These are phyloP conservation scores for Enteromius radiatus DNA, from an alignment of 2,797 vertebrate species.

Conservation along the genomic window DNA sequence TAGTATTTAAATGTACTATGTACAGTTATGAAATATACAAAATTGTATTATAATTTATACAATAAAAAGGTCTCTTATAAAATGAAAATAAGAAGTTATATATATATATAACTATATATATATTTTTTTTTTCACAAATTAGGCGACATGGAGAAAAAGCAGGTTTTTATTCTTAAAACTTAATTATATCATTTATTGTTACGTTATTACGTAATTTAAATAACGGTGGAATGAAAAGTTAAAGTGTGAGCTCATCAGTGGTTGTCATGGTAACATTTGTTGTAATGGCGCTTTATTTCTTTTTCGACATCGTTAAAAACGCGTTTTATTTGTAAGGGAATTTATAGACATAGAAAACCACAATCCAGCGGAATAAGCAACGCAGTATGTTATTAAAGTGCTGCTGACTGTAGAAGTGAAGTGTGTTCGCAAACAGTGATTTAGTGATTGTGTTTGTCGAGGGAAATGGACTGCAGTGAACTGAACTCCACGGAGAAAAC, in stretches of 20 bases:
- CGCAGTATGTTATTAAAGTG: background rate
- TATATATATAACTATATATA: too few species aligned
- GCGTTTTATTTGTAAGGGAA: too few species aligned
- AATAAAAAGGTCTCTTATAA: background rate
- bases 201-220: background rate
- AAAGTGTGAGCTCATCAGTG: background rate
- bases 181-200: background rate
- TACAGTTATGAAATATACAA: background rate
- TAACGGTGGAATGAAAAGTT: background rate
- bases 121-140: background rate
- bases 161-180: background rate
- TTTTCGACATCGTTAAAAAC: background rate
- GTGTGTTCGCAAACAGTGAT: background rate
- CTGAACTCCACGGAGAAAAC: background rate
- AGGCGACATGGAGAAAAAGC: background rate
- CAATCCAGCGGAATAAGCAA: background rate
- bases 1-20: background rate
- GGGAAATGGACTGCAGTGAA: constrained; percentile 17
- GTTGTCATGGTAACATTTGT: constrained; percentile 41
- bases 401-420: background rate
- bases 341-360: background rate
- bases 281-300: background rate
- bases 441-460: background rate
- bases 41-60: background rate
- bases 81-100: background rate